Base-by-base conservation (phyloP, 2,797 vertebrate genomes). In the Florisuga fusca region DNA sequence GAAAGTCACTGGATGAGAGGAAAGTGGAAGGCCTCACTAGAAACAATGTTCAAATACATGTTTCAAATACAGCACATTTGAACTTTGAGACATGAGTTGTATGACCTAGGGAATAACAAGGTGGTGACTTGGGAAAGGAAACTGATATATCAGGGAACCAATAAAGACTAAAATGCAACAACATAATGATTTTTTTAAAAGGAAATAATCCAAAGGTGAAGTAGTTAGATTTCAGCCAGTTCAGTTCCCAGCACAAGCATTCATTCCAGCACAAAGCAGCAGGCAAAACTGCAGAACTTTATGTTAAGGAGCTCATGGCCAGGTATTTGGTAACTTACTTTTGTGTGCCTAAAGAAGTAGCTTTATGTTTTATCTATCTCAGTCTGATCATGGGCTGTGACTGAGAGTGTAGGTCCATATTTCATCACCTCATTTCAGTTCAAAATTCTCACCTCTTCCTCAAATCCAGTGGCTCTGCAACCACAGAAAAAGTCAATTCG, bases 201-300 rank as follows among this genome's bases (percentile, higher is more conserved):
- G 4, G 10, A 63, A 83, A 25, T 45, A 82, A 81, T 78, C 5
- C 26, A 69, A 84, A 84, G 15, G 26, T 53, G 63, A 87, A 54
- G 55, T 26, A 92, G 43, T 38, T 66, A 55, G 11, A 84, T 69
- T 92, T 94, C 63, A 89, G 29, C 41, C 38, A 69, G 27, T 72
- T 92, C 61, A 57, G 41, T 27, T 93, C 69, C 73, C 15, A 25
- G 48, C 57, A 85, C 22, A 76, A 82, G 45, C 31, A 73, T 34
- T 79, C 67, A 50, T 0, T 26, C 36, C 33, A 79, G 59, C 73
- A 75, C 41, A 74, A 82, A 82, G 27, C 12, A 83, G 26, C 61
- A 90, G 68, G 36, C 68, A 87, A 84, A 89, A 82, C 57, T 67
- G 33, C 33, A 94, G 41, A 77, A 81, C 27, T 50, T 67, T 7